Conservation (phyloP, 2,888 invertebrate species). For the Limnephilus auricula region DNA sequence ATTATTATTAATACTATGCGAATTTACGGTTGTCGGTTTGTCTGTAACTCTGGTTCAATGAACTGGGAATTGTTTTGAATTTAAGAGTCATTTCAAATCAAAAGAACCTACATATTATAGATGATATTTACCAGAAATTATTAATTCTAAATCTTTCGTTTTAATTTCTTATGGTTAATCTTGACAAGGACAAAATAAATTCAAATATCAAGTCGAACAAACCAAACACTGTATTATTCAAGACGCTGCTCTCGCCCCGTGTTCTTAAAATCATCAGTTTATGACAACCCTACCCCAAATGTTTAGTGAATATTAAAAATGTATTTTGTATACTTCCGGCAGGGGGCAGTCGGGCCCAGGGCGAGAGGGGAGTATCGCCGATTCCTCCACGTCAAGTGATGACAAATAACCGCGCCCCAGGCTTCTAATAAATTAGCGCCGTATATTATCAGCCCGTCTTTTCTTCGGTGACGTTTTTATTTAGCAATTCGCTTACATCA, state of each 20-base stretch:
- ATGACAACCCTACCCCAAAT: conserved; percentile 5
- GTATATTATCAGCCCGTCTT: conserved; percentile 54
- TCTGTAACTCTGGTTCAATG: too few relatives aligned
- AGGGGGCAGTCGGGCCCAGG: conserved; percentile 4
- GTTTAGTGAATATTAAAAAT: conserved; percentile 51
- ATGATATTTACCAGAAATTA: too few relatives aligned
- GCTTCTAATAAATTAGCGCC: conserved; percentile 61
- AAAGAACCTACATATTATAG: too few relatives aligned
- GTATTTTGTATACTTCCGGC: conserved; percentile 54
- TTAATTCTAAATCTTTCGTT: too few relatives aligned
- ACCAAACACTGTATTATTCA: neutral
- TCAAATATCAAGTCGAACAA: neutral
- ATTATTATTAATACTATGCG: too few relatives aligned
- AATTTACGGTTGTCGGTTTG: too few relatives aligned
- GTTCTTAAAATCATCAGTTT: conserved; percentile 14
- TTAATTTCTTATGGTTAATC: too few relatives aligned
- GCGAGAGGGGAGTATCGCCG: conserved; percentile 34
- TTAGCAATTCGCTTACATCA: conserved; percentile 60
- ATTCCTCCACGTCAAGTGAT: conserved; percentile 57
- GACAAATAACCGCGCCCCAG: conserved; percentile 61
- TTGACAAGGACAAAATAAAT: neutral
- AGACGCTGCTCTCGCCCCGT: neutral
- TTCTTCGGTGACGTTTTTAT: conserved; percentile 61
- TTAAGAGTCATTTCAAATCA: too few relatives aligned
- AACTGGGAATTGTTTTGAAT: too few relatives aligned